Percentiles rank a stretch among this genome's conserved stretches.
phyloP scores from a whole-genome alignment of 2,888 invertebrate species.

The Oxyscelio sp. region DNA sequence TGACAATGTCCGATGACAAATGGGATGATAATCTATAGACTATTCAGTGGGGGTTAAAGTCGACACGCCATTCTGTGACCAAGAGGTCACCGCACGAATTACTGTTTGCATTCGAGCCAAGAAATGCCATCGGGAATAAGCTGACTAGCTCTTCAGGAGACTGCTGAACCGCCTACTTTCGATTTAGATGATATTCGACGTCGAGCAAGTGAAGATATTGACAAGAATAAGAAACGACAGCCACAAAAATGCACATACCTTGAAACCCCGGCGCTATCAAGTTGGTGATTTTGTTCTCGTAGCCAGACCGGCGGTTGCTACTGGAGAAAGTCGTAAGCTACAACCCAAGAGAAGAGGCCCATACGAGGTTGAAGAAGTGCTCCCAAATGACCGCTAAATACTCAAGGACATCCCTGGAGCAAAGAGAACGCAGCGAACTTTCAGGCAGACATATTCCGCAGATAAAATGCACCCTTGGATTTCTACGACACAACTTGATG shows the following conservation, averaged over 20 bases:
- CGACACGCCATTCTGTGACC: background rate
- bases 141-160: constrained; percentile 8
- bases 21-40: constrained; percentile 13
- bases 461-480: constrained; percentile 15
- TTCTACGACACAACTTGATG: background rate
- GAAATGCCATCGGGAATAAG: constrained; percentile 11
- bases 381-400: background rate
- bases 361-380: constrained; percentile 1
- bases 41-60: constrained; percentile 33
- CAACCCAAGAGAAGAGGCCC: background rate
- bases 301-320: background rate
- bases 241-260: background rate
- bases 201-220: too few relatives aligned
- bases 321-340: constrained; percentile 40
- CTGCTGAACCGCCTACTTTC: background rate
- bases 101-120: constrained; percentile 13
- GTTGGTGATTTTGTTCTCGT: constrained; percentile 4
- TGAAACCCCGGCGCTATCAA: too few relatives aligned
- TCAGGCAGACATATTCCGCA: background rate
- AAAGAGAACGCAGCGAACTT: background rate
- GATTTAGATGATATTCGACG: too few relatives aligned
- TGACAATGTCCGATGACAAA: background rate
- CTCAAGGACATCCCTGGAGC: constrained; percentile 3
- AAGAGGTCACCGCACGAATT: background rate
- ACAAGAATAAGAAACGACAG: background rate